Evolutionary conservation across 2,113 vertebrate species (phyloP).

Genomic region (Proterorhinus semilunaris): DNA sequence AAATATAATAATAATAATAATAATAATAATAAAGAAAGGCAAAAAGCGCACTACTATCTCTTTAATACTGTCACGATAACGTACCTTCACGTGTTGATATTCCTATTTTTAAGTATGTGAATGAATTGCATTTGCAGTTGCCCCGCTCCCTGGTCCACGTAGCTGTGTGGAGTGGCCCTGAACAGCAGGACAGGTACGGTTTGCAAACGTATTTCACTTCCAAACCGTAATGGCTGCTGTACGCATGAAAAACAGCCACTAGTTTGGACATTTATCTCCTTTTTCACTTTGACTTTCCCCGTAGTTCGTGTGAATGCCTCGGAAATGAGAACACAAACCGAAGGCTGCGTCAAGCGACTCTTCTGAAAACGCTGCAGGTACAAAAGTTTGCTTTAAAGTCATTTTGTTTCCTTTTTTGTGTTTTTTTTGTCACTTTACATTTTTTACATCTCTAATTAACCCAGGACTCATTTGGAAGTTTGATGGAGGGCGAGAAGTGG

Average conservation of each 20-base stretch:
- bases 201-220: neutral
- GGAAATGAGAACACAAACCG: constrained; percentile 15
- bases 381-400: neutral
- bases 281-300: neutral
- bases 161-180: constrained; percentile 57
- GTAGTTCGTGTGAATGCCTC: constrained; percentile 43
- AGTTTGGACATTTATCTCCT: too few species aligned
- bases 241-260: too few species aligned
- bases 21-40: too few species aligned
- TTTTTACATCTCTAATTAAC: neutral
- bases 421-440: neutral
- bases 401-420: too few species aligned
- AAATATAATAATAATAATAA: too few species aligned
- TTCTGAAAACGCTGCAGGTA: constrained; percentile 69
- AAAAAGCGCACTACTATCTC: too few species aligned
- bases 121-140: constrained; percentile 55
- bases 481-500: constrained; percentile 58
- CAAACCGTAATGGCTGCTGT: too few species aligned
- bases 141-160: constrained; percentile 65
- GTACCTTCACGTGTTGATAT: too few species aligned
- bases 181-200: constrained; percentile 51
- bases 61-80: too few species aligned
- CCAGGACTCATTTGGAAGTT: constrained; percentile 59
- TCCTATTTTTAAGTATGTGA: too few species aligned
- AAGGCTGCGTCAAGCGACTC: constrained; percentile 41